These are phyloP conservation scores for Petrolisthes cinctipes DNA, from an alignment of 2,888 invertebrate genomes.

Conservation along the genomic window DNA sequence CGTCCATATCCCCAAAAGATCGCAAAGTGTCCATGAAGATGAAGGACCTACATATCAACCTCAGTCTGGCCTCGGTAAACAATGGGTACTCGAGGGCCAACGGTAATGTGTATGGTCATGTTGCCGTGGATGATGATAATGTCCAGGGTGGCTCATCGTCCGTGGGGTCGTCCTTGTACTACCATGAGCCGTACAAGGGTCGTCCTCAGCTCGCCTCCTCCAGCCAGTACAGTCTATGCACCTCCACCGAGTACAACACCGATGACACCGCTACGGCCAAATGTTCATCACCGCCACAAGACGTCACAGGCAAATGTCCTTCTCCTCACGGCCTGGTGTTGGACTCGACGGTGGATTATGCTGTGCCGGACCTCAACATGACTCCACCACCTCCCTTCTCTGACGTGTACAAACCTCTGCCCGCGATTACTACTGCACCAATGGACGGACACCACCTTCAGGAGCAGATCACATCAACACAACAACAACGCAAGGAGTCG, in stretches of 20 bases:
- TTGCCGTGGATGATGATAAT: constrained; percentile 58
- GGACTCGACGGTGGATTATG: constrained; percentile 61
- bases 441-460: constrained; percentile 26
- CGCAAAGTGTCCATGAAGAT: constrained; percentile 63
- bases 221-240: constrained; percentile 26
- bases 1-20: neutral
- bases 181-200: constrained; percentile 55
- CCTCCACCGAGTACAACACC: constrained; percentile 25
- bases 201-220: constrained; percentile 4
- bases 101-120: constrained; percentile 61
- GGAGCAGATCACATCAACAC: no score
- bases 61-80: constrained; percentile 44
- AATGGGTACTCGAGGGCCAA: constrained; percentile 58
- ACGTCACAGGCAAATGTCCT: constrained; percentile 37
- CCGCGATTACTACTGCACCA: constrained; percentile 34
- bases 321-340: constrained; percentile 32
- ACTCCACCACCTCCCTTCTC: constrained; percentile 60
- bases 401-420: constrained; percentile 46
- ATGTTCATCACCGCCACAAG: constrained; percentile 29
- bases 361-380: constrained; percentile 60
- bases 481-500: no score
- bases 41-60: constrained; percentile 60
- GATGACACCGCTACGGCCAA: constrained; percentile 34
- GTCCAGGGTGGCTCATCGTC: no score
- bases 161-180: constrained; percentile 46